Evolutionary conservation across 2,888 invertebrate genomes (phyloP).

Genomic region (Xiphydria camelus): DNA sequence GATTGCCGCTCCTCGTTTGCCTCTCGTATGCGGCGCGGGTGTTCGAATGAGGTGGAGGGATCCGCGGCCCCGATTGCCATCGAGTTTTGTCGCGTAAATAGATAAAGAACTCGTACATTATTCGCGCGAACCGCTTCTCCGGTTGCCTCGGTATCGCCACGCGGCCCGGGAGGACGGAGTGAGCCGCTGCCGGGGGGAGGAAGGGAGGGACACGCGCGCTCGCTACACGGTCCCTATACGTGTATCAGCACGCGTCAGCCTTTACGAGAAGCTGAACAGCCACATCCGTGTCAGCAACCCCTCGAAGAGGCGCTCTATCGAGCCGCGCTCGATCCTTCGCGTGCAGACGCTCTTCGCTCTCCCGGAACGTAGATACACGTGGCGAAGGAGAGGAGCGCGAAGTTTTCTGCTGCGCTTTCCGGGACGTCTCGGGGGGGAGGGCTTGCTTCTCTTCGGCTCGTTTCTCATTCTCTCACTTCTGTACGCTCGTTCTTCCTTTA

Average conservation of each 20-base stretch:
- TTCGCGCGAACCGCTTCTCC: conserved; percentile 27
- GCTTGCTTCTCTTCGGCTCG: too few species aligned
- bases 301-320: background rate
- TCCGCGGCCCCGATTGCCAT: conserved; percentile 35
- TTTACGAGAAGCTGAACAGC: conserved; percentile 16
- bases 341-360: too few species aligned
- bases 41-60: background rate
- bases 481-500: too few species aligned
- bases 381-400: too few species aligned
- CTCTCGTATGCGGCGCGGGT: background rate
- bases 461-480: too few species aligned
- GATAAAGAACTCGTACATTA: conserved; percentile 43
- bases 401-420: too few species aligned
- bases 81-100: conserved; percentile 45
- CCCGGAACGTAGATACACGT: too few species aligned
- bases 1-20: too few species aligned
- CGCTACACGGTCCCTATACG: conserved; percentile 15
- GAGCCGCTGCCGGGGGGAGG: too few species aligned
- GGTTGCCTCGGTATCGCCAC: background rate
- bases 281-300: conserved; percentile 38
- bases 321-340: too few species aligned
- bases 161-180: conserved; percentile 13
- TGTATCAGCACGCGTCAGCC: conserved; percentile 25
- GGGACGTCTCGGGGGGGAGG: too few species aligned
- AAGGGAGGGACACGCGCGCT: conserved; percentile 3